Evolutionary conservation across 2,888 invertebrate genomes (phyloP), one percentile per base, ranked within the genome.

Genomic region (Trachelus stipa): DNA sequence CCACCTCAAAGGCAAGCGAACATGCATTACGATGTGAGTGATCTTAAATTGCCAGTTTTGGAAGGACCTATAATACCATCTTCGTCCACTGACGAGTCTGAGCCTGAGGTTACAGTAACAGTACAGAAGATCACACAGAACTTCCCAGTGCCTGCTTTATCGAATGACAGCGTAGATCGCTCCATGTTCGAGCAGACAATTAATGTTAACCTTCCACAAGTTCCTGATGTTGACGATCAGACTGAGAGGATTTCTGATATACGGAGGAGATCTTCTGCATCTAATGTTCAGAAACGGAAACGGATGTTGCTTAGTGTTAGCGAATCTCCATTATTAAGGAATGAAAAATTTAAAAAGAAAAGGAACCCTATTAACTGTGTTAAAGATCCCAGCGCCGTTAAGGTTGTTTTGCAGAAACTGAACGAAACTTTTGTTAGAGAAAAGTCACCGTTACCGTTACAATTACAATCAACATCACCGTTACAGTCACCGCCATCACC

Each of bases 321-420:
- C 4, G 83, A 85, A 30, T 34, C 34, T 37, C 68, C 73, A 12
- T 33, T 68, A 23, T 75, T 78, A 11, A 80, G 75, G 11, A 30
- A 73, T 1, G 23, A 69, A 35, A 0, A 82, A 82, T 31, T 80
- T 81, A 0, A 85, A 82, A 74, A 76, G 78, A 11, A 69, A 33
- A 30, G 1, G 30, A 69, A 69, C 6, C 30, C 30, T 31, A 9
- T 11, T 3, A 35, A 11, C 0, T 81, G 78, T 12, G 83, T 80
- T 34, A 88, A 87, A 76, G 89, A 90, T 82, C 90, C 90, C 4
- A 89, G 88, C 69, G 33, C 86, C 3, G 90, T 84, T 1, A 90
- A 89, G 79, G 90, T 90, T 23, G 89, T 90, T 3, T 80, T 90
- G 31, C 81, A 87, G 40, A 90, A 90, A 77, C 83, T 90, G 1